phyloP scores from a whole-genome alignment of 2,888 invertebrate genomes.

The Pharmacophagus antenor region DNA sequence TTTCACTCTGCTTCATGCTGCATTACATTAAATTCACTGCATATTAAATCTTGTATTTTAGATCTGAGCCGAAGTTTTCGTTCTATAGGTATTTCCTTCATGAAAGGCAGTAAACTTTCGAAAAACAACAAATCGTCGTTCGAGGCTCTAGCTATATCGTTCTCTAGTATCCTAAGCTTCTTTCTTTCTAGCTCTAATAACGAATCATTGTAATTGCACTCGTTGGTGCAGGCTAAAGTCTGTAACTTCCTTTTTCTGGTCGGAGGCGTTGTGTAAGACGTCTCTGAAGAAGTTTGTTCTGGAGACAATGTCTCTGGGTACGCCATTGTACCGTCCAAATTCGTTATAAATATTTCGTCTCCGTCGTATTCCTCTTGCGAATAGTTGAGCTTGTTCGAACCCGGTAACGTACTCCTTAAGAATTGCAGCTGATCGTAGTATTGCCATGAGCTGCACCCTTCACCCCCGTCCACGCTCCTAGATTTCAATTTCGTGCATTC shows the following conservation, averaged over 20 bases:
- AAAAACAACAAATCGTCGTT: conserved; percentile 41
- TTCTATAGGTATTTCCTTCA: conserved; percentile 38
- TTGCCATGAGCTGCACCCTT: conserved; percentile 36
- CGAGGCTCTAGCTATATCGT: conserved; percentile 34
- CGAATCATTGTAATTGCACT: conserved; percentile 32
- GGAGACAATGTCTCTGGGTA: conserved; percentile 29
- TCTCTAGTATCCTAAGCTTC: conserved; percentile 33
- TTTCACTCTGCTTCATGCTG: conserved; percentile 26
- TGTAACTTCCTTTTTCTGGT: conserved; percentile 30
- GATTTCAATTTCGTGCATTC: conserved; percentile 35
- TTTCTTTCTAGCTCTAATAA: conserved; percentile 31
- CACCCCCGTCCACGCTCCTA: conserved; percentile 31
- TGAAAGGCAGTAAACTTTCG: conserved; percentile 40
- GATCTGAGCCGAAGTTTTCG: conserved; percentile 38
- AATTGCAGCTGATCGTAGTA: conserved; percentile 36
- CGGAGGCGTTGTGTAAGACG: conserved; percentile 30
- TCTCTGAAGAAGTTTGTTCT: conserved; percentile 28
- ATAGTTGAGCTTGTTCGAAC: conserved; percentile 8
- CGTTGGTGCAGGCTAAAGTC: conserved; percentile 28
- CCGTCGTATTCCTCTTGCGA: conserved; percentile 31
- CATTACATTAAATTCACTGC: conserved; percentile 36
- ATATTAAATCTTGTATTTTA: conserved; percentile 41
- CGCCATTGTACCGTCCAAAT: conserved; percentile 27
- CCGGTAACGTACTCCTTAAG: conserved; percentile 23
- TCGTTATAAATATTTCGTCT: conserved; percentile 30